Percentiles rank a stretch among this genome's conserved stretches.
Conservation (phyloP, 2,797 vertebrate genomes). For the Decapterus maruadsi region DNA sequence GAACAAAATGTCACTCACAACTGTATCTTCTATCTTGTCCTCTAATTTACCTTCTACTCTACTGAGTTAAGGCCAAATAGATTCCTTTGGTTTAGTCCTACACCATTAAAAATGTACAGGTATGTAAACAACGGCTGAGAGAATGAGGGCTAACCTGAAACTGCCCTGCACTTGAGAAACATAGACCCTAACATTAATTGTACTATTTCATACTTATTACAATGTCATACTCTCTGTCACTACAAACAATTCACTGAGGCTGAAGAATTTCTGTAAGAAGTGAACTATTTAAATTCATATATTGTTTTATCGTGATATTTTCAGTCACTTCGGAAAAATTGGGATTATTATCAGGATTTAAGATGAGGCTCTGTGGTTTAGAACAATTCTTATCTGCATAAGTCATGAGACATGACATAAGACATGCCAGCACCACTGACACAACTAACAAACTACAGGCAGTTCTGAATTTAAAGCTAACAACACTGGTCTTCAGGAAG, state of each 20-base stretch:
- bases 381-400: not conserved
- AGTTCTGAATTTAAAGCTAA: not conserved
- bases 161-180: too few species aligned
- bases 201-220: too few species aligned
- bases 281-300: too few species aligned
- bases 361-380: not conserved
- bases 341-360: too few species aligned
- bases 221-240: too few species aligned
- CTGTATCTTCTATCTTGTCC: fast-evolving
- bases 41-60: too few species aligned
- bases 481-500: not conserved
- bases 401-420: too few species aligned
- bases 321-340: not conserved
- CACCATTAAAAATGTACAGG: not conserved
- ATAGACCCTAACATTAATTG: too few species aligned
- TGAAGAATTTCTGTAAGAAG: too few species aligned
- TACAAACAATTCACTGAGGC: too few species aligned
- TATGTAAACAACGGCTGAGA: not conserved
- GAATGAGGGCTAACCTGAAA: too few species aligned
- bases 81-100: not conserved
- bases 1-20: not conserved
- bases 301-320: too few species aligned
- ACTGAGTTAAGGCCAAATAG: not conserved
- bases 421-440: not conserved
- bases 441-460: not conserved